phyloP scores from a whole-genome alignment of 2,113 vertebrate species.

The Glaucidium brasilianum region DNA sequence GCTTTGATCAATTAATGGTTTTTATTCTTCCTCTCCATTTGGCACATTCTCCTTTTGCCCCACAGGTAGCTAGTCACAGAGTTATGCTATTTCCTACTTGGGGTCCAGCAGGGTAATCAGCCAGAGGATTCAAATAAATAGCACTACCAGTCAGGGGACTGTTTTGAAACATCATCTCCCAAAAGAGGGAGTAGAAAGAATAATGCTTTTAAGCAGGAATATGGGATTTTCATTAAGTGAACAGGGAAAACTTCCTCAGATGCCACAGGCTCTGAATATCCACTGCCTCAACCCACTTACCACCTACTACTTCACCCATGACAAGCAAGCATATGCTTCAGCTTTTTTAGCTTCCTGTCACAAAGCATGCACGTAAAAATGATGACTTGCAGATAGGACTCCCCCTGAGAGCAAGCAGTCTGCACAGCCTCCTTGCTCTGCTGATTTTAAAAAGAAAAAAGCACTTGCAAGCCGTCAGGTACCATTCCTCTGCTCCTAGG shows the following conservation, averaged over 20 bases:
- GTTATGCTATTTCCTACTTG: not conserved
- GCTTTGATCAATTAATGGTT: not conserved
- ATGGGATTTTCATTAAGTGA: not conserved
- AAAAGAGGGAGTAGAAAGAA: not conserved
- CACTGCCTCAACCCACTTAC: not conserved
- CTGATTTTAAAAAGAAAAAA: not conserved
- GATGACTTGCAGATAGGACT: not conserved
- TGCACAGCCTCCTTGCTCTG: not conserved
- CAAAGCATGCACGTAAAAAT: not conserved
- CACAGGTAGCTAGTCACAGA: not conserved
- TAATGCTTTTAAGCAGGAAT: not conserved
- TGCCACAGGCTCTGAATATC: not conserved
- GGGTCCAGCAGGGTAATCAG: not conserved
- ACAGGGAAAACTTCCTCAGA: not conserved
- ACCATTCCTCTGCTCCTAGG: not conserved
- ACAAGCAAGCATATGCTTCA: not conserved
- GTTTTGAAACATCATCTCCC: not conserved
- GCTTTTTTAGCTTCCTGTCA: not conserved
- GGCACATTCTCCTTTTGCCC: not conserved
- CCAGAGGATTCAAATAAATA: not conserved
- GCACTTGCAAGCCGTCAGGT: accelerated
- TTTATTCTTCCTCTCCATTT: not conserved
- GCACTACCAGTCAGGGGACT: not conserved
- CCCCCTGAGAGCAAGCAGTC: not conserved
- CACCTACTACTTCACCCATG: not conserved